Base-by-base conservation (phyloP, 2,113 vertebrate species). In the Pycnonotus jocosus region DNA sequence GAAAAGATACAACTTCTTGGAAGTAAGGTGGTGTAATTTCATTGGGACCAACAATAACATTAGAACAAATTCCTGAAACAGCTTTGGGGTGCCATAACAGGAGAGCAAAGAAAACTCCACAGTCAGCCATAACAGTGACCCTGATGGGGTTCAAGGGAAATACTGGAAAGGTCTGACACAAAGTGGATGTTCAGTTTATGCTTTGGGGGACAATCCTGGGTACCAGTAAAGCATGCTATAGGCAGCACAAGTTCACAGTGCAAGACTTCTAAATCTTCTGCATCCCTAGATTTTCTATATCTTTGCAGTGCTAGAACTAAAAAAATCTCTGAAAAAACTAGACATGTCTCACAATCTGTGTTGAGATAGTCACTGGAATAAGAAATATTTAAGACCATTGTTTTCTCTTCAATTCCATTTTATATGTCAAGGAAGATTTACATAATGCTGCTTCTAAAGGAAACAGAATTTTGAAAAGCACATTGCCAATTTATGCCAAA, bases 111-210 rank as follows among this genome's bases (percentile, higher is more conserved):
- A 61, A 27, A 22, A 44, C 15, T n/a, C 35, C 21, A 14, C 1
- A 20, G 42, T 61, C 45, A 81, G 17, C 28, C 0, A 0, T 65
- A 54, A 44, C 13, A 61, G 12, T 24, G n/a, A 56, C 0, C 0
- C 24, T 9, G 37, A 23, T 22, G 24, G 45, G 5, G 9, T 37
- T 85, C 7, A n/a, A 56, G 40, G 12, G 19, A 48, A 88, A 40
- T 38, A 35, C 10, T 38, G 37, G 35, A 66, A 81, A 44, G 2
- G 2, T 10, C 44, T 53, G 18, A 10, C 15, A 30, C 3, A 28
- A 88, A 62, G 31, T 15, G 56, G 5, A 4, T 60, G 3, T 23
- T 47, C 16, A 38, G 9, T 69, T 77, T 50, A 23, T 13, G 11
- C 23, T 64, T 37, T 10, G 33, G 11, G 8, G 6, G 6, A 28